phyloP scores from a whole-genome alignment of 2,797 vertebrate species.

The Crocidura indochinensis region DNA sequence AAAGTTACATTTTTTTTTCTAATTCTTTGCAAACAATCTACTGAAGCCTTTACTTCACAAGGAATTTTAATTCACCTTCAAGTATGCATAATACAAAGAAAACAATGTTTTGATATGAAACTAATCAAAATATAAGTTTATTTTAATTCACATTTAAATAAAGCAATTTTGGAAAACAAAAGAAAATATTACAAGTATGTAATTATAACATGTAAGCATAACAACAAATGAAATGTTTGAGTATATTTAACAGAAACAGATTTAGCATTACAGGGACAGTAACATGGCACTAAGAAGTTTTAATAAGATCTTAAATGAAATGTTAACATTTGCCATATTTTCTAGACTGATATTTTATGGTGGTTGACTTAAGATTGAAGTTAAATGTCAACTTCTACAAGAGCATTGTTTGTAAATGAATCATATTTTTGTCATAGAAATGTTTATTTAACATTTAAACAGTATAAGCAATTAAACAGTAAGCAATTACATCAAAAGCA shows the following conservation, averaged over 20 bases:
- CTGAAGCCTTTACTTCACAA: conserved; percentile 22
- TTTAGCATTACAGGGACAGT: conserved; percentile 63
- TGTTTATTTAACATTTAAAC: conserved; percentile 74
- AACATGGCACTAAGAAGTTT: conserved; percentile 35
- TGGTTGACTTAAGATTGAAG: conserved; percentile 62
- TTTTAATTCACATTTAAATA: conserved; percentile 76
- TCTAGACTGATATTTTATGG: conserved; percentile 54
- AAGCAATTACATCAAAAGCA: conserved; percentile 76
- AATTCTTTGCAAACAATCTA: neutral
- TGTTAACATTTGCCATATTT: conserved; percentile 75
- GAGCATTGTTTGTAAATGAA: conserved; percentile 64
- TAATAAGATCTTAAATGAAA: conserved; percentile 75
- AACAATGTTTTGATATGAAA: conserved; percentile 67
- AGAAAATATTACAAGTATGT: conserved; percentile 78
- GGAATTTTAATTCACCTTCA: conserved; percentile 43
- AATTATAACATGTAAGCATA: conserved; percentile 76
- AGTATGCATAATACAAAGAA: conserved; percentile 57
- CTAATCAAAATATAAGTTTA: conserved; percentile 74
- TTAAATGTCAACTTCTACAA: conserved; percentile 54
- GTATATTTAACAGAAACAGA: conserved; percentile 56
- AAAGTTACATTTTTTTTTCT: conserved; percentile 27
- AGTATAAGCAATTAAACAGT: neutral
- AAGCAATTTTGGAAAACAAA: conserved; percentile 74
- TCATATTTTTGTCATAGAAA: conserved; percentile 70
- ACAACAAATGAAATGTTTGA: conserved; percentile 84